Base-by-base conservation (phyloP, 1,140 invertebrate genomes). In the Zophobas atratus region DNA sequence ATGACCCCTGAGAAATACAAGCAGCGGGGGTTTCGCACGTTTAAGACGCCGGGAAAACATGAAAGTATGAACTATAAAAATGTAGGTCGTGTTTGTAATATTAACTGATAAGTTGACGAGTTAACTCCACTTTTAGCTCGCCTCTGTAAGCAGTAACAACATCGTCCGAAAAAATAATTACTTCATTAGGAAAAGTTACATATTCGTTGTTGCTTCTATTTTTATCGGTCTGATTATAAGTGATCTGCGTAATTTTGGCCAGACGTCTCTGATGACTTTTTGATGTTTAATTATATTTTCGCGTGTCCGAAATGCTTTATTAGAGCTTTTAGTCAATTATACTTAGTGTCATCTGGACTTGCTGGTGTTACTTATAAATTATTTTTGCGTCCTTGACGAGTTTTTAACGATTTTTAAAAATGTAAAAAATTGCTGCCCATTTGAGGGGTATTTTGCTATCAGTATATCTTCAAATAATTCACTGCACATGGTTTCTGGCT, bases 231-330 rank as follows among this genome's bases (percentile, higher is more conserved):
- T 20, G 20, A 20, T 20, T 20, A 20, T 20, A 20, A 20, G 72
- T 41, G 48, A 48, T 5, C 33, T 77, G 63, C 49, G 63, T 78
- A 57, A 76, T 80, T 81, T 80, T 78, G 79, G 76, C 20, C 80
- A 81, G 77, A 73, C 76, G 46, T 53, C 70, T 78, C 73, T 63
- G 78, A 80, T 75, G 75, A 78, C 71, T 80, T 81, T 80, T 80
- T 78, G 70, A 78, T 77, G 76, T 81, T 80, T 81, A 80, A 81
- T 81, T 81, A 73, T 80, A 80, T 75, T 80, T 80, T 80, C 77
- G 79, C 76, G 77, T 81, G 80, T 77, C 75, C 49, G 80, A 80
- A 79, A 79, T 80, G 80, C 81, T 82, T 82, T 82, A 82, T 82
- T 82, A 67, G 77, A 77, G 80, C 81, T 81, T 70, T 76, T 72